Evolutionary conservation across 2,797 vertebrate genomes (phyloP), one percentile per base, ranked within the genome.

Genomic region (Cichlasoma orientale): DNA sequence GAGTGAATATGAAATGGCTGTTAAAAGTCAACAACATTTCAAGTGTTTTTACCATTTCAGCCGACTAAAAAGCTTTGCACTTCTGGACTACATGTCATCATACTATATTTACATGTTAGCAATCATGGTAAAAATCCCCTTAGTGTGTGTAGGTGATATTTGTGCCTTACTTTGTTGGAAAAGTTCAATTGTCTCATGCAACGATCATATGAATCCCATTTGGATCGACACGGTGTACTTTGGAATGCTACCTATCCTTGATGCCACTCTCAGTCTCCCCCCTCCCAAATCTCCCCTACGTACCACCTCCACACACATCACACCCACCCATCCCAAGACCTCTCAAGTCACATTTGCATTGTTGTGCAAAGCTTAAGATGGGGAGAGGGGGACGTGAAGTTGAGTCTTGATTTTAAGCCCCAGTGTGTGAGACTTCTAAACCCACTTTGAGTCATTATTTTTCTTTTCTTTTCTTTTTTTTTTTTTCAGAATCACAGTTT

Each of bases 401-500:
- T 77, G 71, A 92, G 85, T 91, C 92, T 94, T 92, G 90, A 90
- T 95, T 95, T 95, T 93, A 95, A 95, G 95, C 95, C 95, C 94
- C 92, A 94, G 89, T 96, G 95, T 96, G 94, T 90, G 94, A 95
- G 94, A 95, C 86, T 85, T 92, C 82, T 90, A 91, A 94, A 93
- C 89, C 90, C 92, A 92, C 90, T 91, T 93, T 93, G 82, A 93
- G 89, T 86, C 92, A 92, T 94, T 78, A 90, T 53, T 72, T 89
- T 78, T 78, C 70, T 63, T 66, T 73, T 8, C 16, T 74, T 75
- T 33, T 33, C 31, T 33, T 33, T 33, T 33, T 2, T 29, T 82
- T 84, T 88, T 90, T 89, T 73, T 44, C 54, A 79, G 83, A 92
- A 85, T 84, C 91, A 87, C 93, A 90, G 87, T 92, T 82, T 92